These are phyloP conservation scores for Malurus splendens DNA, from an alignment of 2,797 vertebrate genomes.

Conservation along the genomic window DNA sequence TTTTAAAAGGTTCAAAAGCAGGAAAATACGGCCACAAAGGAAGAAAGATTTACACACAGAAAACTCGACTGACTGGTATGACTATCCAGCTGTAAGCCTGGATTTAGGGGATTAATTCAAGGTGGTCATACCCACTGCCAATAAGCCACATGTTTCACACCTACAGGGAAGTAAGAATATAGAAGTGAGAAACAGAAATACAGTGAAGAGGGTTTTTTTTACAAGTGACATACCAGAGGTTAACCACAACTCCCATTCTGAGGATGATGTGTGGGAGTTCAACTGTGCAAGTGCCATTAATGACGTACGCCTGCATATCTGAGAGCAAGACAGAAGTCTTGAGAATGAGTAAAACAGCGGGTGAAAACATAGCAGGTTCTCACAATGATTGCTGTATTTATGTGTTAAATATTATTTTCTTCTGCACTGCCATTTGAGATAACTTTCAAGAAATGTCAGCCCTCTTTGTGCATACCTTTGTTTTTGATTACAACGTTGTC, in stretches of 20 bases:
- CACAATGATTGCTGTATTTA: background rate
- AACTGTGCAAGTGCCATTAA: constrained; percentile 13
- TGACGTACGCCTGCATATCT: background rate
- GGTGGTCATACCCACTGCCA: background rate
- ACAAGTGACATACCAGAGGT: background rate
- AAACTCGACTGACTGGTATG: background rate
- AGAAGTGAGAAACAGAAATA: background rate
- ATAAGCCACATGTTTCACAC: background rate
- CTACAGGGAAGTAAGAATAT: background rate
- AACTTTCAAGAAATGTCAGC: background rate
- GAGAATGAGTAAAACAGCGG: background rate
- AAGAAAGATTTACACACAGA: background rate
- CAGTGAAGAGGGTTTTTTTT: background rate
- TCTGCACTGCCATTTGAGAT: background rate
- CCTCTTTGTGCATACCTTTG: background rate
- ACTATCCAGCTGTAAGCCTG: background rate
- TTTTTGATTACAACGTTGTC: background rate
- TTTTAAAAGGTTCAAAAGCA: background rate
- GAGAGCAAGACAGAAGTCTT: background rate
- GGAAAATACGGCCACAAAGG: background rate
- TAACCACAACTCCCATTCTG: constrained; percentile 6
- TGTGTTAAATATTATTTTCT: background rate
- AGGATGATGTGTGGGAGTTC: constrained; percentile 6
- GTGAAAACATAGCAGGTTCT: background rate
- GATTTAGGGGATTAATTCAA: background rate